Base-by-base conservation (phyloP, 2,113 vertebrate genomes). In the Copsychus sechellarum region DNA sequence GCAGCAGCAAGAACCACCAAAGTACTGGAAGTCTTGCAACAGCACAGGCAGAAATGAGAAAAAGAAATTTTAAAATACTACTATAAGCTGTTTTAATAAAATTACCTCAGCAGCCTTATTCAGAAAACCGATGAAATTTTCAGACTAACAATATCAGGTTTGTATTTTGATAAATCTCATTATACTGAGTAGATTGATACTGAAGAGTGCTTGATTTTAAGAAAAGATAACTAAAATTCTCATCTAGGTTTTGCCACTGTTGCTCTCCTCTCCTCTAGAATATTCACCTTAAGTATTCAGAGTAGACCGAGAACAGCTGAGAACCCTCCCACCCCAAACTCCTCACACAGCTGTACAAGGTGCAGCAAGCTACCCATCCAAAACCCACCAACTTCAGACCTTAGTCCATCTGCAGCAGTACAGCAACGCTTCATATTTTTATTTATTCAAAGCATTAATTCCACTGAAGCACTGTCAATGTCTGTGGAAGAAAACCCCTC, bases 31-130 rank as follows among this genome's bases (percentile, higher is more conserved):
- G 81, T 94, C 92, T 91, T 92, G 73, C 60, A 95, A 62, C 64
- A 93, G 93, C 88, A 93, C 50, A 69, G 36, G 28, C 80, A 90
- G 81, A 82, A 73, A 53, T n/a, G 67, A 78, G 71, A 79, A 88
- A 92, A 85, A 61, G 24, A 43, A 58, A 88, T 76, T 77, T 77
- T 77, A 25, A 95, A 93, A 57, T 84, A 61, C 34, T 88, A 56
- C 50, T 62, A 62, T 16, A 19, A 90, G 69, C n/a, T 92, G 45
- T 38, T 93, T 86, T 67, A 91, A 93, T 90, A 91, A 93, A 96
- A 89, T 64, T 3, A 73, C 33, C 18, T 50, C 31, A 42, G 85
- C 53, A 83, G 60, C 58, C 78, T 94, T 47, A 58, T 77, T 81
- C 76, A 66, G 42, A 93, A 81, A 88, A 69, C 34, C 23, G 9